Conservation (phyloP, 2,888 invertebrate species). For the Limnephilus rhombicus region DNA sequence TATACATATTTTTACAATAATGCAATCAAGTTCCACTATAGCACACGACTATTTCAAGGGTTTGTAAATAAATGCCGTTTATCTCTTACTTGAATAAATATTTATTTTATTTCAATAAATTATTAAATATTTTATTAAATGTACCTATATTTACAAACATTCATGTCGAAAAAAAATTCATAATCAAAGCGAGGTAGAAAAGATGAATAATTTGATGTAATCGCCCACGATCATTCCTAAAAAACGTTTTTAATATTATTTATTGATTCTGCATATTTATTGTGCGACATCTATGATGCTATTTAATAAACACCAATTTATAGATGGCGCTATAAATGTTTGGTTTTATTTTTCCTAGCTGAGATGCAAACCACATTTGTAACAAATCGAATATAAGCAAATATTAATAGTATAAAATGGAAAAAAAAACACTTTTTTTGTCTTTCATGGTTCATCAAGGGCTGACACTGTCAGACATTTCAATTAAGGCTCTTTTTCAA, state of each 20-base stretch:
- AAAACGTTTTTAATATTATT: neutral
- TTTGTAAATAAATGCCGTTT: neutral
- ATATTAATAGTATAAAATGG: neutral
- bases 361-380: neutral
- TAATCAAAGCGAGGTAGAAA: neutral
- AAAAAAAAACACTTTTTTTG: neutral
- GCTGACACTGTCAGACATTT: neutral
- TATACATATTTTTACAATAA: too few species aligned
- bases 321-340: neutral
- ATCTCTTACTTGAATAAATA: neutral
- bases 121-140: slow-evolving; percentile 53
- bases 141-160: slow-evolving; percentile 65
- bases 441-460: neutral
- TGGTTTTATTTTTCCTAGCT: neutral
- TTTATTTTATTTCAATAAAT: slow-evolving; percentile 36
- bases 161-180: slow-evolving; percentile 32
- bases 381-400: neutral
- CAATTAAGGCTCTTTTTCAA: neutral
- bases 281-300: neutral
- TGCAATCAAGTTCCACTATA: too few species aligned
- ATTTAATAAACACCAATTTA: neutral
- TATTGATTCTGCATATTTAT: neutral
- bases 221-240: neutral
- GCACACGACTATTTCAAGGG: too few species aligned
- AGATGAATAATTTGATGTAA: neutral